Conservation (phyloP, 2,797 vertebrate species). For the Anguilla anguilla region DNA sequence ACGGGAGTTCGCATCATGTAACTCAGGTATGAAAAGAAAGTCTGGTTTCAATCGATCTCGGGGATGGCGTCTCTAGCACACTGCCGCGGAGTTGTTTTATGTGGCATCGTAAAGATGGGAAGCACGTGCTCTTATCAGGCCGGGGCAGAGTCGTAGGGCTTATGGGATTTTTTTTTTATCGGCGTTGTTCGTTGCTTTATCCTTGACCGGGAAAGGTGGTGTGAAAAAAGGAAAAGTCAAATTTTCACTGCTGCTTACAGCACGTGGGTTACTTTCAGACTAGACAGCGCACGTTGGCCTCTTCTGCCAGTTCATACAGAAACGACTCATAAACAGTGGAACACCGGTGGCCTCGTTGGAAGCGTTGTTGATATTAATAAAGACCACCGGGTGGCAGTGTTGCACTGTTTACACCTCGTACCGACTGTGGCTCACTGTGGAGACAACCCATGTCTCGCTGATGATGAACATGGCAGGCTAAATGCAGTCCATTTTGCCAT, state of each 20-base stretch:
- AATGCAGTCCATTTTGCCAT: not conserved
- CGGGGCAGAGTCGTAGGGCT: not conserved
- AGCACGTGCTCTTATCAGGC: not conserved
- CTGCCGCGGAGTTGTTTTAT: not conserved
- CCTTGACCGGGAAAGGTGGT: not conserved
- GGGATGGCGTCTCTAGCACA: not conserved
- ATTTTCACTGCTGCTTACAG: not conserved
- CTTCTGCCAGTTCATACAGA: not conserved
- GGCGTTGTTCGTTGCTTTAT: not conserved
- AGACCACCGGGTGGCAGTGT: not conserved
- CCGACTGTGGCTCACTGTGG: not conserved
- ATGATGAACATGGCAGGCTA: not conserved
- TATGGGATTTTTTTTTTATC: not conserved
- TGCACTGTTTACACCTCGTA: not conserved
- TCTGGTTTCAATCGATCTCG: not conserved
- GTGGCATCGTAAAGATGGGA: not conserved
- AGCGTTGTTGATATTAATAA: not conserved
- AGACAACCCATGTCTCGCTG: not conserved
- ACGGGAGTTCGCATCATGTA: not conserved
- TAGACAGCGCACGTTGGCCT: not conserved
- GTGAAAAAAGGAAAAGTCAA: not conserved
- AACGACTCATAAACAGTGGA: not conserved
- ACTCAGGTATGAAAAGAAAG: not conserved
- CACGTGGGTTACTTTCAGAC: not conserved
- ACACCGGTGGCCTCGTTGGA: not conserved